phyloP scores from a whole-genome alignment of 1,140 invertebrate genomes.

The Pseudomyrmex gracilis region DNA sequence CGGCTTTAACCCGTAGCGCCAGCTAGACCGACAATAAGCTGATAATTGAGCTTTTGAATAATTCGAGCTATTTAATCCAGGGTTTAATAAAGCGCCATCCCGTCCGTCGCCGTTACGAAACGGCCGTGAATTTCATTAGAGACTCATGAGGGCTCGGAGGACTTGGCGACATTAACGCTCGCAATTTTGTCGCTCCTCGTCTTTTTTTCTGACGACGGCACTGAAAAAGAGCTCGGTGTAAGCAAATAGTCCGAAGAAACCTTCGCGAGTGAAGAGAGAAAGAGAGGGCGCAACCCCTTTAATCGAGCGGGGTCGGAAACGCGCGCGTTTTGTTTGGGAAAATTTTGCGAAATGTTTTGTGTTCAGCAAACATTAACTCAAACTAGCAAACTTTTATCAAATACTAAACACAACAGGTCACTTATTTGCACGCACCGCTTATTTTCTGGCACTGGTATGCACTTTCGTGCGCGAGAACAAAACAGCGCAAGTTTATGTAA shows the following conservation, averaged over 20 bases:
- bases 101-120: slow-evolving; percentile 62
- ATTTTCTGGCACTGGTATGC: no score
- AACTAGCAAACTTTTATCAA: not conserved
- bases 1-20: slow-evolving; percentile 75
- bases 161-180: slow-evolving; percentile 64
- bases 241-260: not conserved
- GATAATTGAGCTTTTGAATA: slow-evolving; percentile 84
- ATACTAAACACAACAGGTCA: no score
- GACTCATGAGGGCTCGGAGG: slow-evolving; percentile 54
- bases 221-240: not conserved
- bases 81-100: slow-evolving; percentile 69
- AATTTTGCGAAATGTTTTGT: not conserved
- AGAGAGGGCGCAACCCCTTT: not conserved
- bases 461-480: no score
- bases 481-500: no score
- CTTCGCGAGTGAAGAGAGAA: not conserved
- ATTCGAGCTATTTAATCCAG: slow-evolving; percentile 79
- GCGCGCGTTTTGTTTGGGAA: not conserved
- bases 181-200: slow-evolving; percentile 63
- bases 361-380: not conserved
- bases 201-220: not conserved
- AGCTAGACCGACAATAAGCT: slow-evolving; percentile 82
- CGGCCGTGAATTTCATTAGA: slow-evolving; percentile 72
- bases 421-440: no score
- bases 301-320: not conserved